Conservation (phyloP, 2,888 invertebrate genomes). For the Lumbricus terrestris region DNA sequence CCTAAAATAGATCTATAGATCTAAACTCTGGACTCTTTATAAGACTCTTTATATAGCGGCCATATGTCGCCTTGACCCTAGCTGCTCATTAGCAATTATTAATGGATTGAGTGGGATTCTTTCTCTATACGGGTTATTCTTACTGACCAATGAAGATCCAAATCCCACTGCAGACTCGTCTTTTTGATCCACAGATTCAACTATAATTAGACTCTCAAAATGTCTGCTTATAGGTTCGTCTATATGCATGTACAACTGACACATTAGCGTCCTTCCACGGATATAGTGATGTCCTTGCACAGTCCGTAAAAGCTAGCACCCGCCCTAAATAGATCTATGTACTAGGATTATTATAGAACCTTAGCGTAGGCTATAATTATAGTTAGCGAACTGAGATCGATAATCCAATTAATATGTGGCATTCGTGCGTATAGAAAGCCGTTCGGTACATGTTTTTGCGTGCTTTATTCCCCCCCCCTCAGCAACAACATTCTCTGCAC, state of each 20-base stretch:
- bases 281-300: neutral
- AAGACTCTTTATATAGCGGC: too few species aligned
- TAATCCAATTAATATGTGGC: neutral
- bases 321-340: neutral
- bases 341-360: neutral
- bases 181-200: neutral
- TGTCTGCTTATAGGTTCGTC: neutral
- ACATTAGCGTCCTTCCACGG: neutral
- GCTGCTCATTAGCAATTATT: too few species aligned
- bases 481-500: neutral
- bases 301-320: neutral
- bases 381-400: neutral
- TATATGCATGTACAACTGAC: too few species aligned
- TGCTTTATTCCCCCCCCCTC: neutral
- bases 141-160: too few species aligned
- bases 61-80: too few species aligned
- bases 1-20: too few species aligned
- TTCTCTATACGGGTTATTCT: neutral
- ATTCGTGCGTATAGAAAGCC: neutral
- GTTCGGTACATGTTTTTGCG: neutral
- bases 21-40: too few species aligned
- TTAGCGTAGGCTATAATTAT: neutral
- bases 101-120: neutral
- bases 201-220: neutral
- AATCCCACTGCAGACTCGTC: too few species aligned